A percentile compares a stretch with the other conserved stretches of the same genome.
phyloP scores from a whole-genome alignment of 2,113 vertebrate species.

The Sebastes fasciatus region DNA sequence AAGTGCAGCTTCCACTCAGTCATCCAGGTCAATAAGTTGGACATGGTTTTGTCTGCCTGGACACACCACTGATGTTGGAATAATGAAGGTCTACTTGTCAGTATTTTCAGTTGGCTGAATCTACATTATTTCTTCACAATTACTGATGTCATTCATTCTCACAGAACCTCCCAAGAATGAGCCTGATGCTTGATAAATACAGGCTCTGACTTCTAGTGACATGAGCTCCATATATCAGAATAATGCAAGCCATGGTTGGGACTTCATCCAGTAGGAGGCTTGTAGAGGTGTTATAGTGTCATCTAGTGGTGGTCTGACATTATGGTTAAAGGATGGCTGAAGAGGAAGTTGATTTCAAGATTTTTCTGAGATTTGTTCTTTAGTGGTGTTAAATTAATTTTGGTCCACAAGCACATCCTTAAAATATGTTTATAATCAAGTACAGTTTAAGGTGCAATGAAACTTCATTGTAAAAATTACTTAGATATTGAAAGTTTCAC shows the following conservation, averaged over 20 bases:
- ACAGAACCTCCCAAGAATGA: neutral
- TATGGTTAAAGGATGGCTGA: neutral
- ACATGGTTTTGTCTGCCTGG: neutral
- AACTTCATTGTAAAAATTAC: too few relatives aligned
- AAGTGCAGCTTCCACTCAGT: neutral
- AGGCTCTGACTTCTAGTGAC: neutral
- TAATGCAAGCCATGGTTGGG: neutral
- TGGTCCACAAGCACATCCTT: neutral
- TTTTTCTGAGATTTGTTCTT: too few relatives aligned
- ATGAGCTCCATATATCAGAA: neutral
- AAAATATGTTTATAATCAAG: too few relatives aligned
- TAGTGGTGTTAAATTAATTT: too few relatives aligned
- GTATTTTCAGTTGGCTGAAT: neutral
- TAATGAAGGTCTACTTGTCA: neutral
- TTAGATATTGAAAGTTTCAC: neutral
- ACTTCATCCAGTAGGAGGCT: neutral
- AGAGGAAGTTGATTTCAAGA: neutral
- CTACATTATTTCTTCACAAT: neutral
- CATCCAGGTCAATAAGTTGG: neutral
- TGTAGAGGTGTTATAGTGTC: neutral
- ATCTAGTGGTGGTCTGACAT: constrained; percentile 10
- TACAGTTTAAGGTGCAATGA: too few relatives aligned
- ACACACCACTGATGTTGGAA: neutral
- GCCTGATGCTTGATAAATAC: neutral
- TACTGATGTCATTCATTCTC: neutral